Base-by-base conservation (phyloP, 1,140 invertebrate genomes). In the Trichoplusia ni region DNA sequence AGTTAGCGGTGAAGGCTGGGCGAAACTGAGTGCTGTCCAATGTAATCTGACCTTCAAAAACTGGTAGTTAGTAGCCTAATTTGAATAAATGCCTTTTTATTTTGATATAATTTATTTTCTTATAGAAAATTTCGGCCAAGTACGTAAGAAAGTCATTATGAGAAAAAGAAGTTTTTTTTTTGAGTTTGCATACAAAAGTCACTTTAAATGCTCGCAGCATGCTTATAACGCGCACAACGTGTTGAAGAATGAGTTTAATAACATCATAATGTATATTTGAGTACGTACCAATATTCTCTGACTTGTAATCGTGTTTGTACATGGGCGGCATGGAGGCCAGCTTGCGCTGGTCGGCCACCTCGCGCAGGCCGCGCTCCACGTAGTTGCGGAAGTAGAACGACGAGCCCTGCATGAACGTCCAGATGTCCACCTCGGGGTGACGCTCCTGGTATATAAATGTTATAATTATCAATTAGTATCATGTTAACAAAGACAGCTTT, bases 341-440 rank as follows among this genome's bases (percentile, higher is more conserved):
- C 21, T 82, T 82, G 66, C 94, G 84, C 61, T 92, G 90, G 63
- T 92, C 92, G 66, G 95, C 96, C 31, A 98, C 97, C 61, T 95
- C 94, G 51, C 94, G 94, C 29, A 99, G 91, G 2, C 97, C 96
- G 60, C 96, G 93, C 78, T 97, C 95, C 72, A 99, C 97, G 80
- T 97, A 99, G 73, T 97, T 95, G 87, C 97, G 96, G 91, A 99
- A 98, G 84, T 96, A 97, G 77, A 96, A 95, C 40, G 97, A 97
- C 0, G 96, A 95, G 73, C 96, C 97, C 69, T 95, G 94, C 74
- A 99, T 92, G 83, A 97, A 98, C 23, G 96, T 96, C 84, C 97
- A 95, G n/a, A 97, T 93, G 82, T 98, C 96, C 13, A 97, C 96
- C 68, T 98, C 96, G 0, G 97, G 97, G 90, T 98, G 94, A 82